Percentiles rank a stretch among this genome's conserved stretches.
Conservation (phyloP, 2,797 vertebrate species). For the Danio kyathit region DNA sequence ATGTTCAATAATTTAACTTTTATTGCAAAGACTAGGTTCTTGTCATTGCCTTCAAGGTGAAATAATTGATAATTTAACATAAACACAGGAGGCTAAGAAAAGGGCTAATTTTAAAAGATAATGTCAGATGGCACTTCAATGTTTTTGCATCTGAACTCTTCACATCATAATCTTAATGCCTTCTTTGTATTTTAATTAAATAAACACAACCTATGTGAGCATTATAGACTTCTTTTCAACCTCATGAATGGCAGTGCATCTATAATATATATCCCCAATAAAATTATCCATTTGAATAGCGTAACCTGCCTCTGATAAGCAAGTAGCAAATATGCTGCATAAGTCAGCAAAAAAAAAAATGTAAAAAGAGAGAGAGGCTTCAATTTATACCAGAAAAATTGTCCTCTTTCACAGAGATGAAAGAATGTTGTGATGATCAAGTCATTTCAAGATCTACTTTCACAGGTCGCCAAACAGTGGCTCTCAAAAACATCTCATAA, state of each 20-base stretch:
- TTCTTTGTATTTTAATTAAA: neutral
- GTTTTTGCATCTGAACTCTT: too few species aligned
- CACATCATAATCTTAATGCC: neutral
- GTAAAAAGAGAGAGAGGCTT: neutral
- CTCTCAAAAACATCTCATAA: slow-evolving; percentile 3
- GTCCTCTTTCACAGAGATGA: neutral
- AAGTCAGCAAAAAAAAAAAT: neutral
- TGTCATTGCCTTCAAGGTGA: too few species aligned
- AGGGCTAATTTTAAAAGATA: too few species aligned
- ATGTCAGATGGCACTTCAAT: too few species aligned
- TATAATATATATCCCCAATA: neutral
- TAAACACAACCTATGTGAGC: neutral
- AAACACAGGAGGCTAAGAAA: too few species aligned
- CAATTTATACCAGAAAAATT: neutral
- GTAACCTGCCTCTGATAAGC: neutral
- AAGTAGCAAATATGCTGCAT: neutral
- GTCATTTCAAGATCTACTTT: neutral
- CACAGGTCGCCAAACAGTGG: neutral
- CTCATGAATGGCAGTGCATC: neutral
- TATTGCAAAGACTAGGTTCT: too few species aligned
- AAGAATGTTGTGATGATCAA: neutral
- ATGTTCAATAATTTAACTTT: too few species aligned
- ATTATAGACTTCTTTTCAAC: neutral
- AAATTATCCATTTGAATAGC: neutral
- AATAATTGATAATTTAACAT: too few species aligned